Evolutionary conservation across 2,113 vertebrate species (phyloP).

Genomic region (Ciconia stormi): DNA sequence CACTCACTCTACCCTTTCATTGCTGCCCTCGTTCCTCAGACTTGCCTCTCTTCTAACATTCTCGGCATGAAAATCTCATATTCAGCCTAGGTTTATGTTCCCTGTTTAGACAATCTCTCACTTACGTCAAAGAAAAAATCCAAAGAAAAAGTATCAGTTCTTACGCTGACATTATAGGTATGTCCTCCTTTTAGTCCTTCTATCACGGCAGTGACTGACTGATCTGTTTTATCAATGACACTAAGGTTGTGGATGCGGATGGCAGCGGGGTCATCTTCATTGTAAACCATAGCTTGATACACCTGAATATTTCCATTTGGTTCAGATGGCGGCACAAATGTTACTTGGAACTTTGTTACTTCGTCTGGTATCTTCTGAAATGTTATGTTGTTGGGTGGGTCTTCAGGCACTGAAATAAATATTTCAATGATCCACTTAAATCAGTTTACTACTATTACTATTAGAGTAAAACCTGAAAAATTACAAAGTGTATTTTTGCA

Average conservation of each 20-base stretch:
- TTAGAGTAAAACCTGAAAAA: not conserved
- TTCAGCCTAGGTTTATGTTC: not conserved
- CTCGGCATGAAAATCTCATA: not conserved
- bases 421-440: not conserved
- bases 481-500: not conserved
- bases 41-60: not conserved
- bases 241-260: conserved; percentile 81
- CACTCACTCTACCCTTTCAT: not conserved
- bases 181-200: conserved; percentile 92
- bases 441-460: not conserved
- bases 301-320: conserved; percentile 91
- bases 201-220: conserved; percentile 83
- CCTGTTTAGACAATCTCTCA: not conserved
- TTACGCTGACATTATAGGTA: conserved; percentile 91
- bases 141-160: not conserved
- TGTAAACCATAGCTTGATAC: conserved; percentile 86
- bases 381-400: conserved; percentile 90
- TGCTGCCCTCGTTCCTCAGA: not conserved
- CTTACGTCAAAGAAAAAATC: not conserved
- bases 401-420: conserved; percentile 85
- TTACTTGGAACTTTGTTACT: conserved; percentile 88
- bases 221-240: conserved; percentile 78
- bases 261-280: conserved; percentile 77
- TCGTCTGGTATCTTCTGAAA: conserved; percentile 87
- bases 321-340: conserved; percentile 88